A percentile compares a stretch with the other conserved stretches of the same genome.
phyloP scores from a whole-genome alignment of 2,888 invertebrate species.

The Osmoderma eremita region DNA sequence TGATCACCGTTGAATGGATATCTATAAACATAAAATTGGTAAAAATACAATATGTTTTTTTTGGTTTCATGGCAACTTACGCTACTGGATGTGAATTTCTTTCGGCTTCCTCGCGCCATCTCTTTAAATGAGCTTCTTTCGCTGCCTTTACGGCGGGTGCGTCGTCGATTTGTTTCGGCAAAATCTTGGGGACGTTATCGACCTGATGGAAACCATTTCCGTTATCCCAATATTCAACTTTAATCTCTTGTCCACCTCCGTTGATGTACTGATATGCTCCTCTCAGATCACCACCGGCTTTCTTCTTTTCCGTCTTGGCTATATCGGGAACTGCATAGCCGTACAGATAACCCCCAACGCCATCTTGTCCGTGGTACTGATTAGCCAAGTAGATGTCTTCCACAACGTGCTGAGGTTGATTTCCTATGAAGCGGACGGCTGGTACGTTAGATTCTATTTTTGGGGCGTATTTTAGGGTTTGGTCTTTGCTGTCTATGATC shows the following conservation, averaged over 20 bases:
- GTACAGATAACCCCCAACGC: slow-evolving; percentile 73
- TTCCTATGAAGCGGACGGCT: slow-evolving; percentile 61
- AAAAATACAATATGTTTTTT: too few species aligned
- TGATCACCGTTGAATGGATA: slow-evolving; percentile 36
- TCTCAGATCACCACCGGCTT: slow-evolving; percentile 74
- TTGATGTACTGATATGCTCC: slow-evolving; percentile 79
- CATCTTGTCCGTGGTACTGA: slow-evolving; percentile 77
- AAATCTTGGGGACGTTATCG: slow-evolving; percentile 75
- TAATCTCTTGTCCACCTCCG: slow-evolving; percentile 69
- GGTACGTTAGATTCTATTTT: slow-evolving; percentile 68
- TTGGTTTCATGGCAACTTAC: too few species aligned
- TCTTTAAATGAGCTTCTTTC: slow-evolving; percentile 73
- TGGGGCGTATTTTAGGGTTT: slow-evolving; percentile 64
- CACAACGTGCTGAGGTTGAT: slow-evolving; percentile 71
- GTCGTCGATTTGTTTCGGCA: slow-evolving; percentile 72
- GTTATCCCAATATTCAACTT: slow-evolving; percentile 79
- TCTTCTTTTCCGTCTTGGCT: slow-evolving; percentile 76
- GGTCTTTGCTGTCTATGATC: slow-evolving; percentile 64
- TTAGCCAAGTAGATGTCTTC: slow-evolving; percentile 78
- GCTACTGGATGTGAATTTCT: slow-evolving; percentile 54
- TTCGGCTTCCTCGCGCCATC: slow-evolving; percentile 75
- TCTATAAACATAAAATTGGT: slow-evolving; percentile 30
- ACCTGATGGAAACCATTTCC: slow-evolving; percentile 80
- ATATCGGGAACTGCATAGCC: slow-evolving; percentile 80
- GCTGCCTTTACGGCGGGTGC: slow-evolving; percentile 77